phyloP scores from a whole-genome alignment of 2,113 vertebrate species.

The Anhinga rufa region DNA sequence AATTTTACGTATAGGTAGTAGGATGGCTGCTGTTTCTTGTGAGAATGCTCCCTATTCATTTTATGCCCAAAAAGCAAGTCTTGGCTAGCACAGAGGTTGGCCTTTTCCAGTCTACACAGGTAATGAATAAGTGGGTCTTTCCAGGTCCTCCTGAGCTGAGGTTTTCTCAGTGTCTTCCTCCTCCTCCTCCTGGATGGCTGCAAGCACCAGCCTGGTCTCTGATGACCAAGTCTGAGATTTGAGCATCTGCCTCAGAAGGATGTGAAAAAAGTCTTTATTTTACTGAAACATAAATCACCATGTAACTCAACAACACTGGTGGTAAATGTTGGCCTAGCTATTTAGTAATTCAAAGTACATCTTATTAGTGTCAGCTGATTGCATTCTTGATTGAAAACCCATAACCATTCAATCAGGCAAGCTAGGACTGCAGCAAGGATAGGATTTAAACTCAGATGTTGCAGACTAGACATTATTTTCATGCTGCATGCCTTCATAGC shows the following conservation, averaged over 20 bases:
- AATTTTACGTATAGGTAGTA: not conserved
- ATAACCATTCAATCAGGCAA: not conserved
- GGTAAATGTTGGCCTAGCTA: not conserved
- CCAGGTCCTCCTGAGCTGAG: not conserved
- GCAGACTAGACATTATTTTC: not conserved
- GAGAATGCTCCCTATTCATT: not conserved
- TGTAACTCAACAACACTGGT: rapidly evolving
- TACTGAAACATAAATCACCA: not conserved
- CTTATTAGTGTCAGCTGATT: not conserved
- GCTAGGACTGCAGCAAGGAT: not conserved
- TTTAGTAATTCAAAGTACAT: not conserved
- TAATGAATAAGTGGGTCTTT: not conserved
- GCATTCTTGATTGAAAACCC: not conserved
- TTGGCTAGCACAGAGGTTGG: not conserved
- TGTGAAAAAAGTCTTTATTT: not conserved
- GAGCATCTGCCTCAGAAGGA: not conserved
- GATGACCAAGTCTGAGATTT: not conserved
- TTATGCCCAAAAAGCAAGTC: not conserved
- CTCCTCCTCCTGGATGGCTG: not conserved
- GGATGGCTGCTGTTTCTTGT: not conserved
- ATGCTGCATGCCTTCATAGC: not conserved
- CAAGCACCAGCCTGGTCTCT: not conserved
- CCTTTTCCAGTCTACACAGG: not conserved
- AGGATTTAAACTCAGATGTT: not conserved
- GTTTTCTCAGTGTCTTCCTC: not conserved